Evolutionary conservation across 2,888 invertebrate species (phyloP), one percentile per base, ranked within the genome.

Genomic region (Cataglyphis livida): DNA sequence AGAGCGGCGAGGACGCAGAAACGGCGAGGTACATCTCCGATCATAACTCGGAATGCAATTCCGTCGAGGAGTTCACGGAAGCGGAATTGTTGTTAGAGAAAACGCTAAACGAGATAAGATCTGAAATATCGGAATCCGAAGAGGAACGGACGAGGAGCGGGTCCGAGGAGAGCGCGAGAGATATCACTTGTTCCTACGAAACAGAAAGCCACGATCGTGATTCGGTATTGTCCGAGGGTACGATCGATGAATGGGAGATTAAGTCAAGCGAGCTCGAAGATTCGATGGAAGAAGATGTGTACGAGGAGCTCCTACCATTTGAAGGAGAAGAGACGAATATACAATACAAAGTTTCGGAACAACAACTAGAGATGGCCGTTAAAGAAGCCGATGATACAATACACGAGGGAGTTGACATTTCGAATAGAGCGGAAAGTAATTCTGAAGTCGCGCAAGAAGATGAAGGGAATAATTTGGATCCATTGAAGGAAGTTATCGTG

Each of bases 51-150:
- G 83, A 74, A 54, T 85, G 78, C 73, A 65, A 70, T 68, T 86
- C 85, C 15, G 70, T 95, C 85, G 96, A 96, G 68, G 91, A 93
- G 28, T 66, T 93, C 7, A 92, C 93, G 3, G 92, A 91, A 32
- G 94, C 93, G 1, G 94, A 94, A 84, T 87, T 93, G 54, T 89
- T 93, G 84, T 62, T 94, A 25, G 92, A 93, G 66, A 92, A 93
- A 66, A 94, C 94, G n/a, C 83, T 94, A 54, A 91, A 91, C 59
- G 91, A 93, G 75, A 93, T 94, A 28, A 94, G 93, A 85, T 92
- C 93, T 0, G 92, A 93, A 70, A 90, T 94, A 85, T 93, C 94
- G 10, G 94, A 94, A 48, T 92, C 93, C 44, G 92, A 93, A 90
- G 32, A 78, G 10, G 75, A 59, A 12, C 6, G 32, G 18, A 59